phyloP scores from a whole-genome alignment of 2,888 invertebrate genomes.

The Chymomyza fuscimana region DNA sequence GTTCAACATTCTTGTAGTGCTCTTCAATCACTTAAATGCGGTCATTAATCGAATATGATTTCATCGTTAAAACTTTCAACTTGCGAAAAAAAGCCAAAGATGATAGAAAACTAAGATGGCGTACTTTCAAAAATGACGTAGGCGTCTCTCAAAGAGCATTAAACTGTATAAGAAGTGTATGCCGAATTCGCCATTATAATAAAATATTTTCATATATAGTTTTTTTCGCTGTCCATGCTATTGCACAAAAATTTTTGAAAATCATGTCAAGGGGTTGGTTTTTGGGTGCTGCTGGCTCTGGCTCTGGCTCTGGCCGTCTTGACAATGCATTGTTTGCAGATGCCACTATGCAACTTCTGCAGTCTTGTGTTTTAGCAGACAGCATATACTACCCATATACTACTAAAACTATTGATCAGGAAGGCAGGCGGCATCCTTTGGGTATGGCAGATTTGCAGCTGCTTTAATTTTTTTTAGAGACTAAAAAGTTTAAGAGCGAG shows the following conservation, averaged over 20 bases:
- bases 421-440: background rate
- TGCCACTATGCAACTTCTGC: background rate
- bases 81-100: too few species aligned
- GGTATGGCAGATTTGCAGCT: too few species aligned
- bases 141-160: too few species aligned
- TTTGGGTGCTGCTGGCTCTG: background rate
- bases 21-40: too few species aligned
- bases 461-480: background rate
- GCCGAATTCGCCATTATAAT: background rate
- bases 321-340: background rate
- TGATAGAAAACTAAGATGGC: too few species aligned
- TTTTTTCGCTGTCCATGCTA: background rate
- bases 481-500: background rate
- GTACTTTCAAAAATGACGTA: too few species aligned
- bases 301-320: background rate
- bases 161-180: background rate
- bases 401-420: background rate
- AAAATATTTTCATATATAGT: background rate
- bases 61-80: too few species aligned
- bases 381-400: background rate
- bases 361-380: background rate
- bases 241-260: background rate
- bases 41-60: too few species aligned
- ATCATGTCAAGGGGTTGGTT: background rate
- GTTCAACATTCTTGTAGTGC: too few species aligned